These are phyloP conservation scores for Turritopsis dohrnii DNA, from an alignment of 30 jellyfish, hydroid and myxozoan species.

Conservation along the genomic window DNA sequence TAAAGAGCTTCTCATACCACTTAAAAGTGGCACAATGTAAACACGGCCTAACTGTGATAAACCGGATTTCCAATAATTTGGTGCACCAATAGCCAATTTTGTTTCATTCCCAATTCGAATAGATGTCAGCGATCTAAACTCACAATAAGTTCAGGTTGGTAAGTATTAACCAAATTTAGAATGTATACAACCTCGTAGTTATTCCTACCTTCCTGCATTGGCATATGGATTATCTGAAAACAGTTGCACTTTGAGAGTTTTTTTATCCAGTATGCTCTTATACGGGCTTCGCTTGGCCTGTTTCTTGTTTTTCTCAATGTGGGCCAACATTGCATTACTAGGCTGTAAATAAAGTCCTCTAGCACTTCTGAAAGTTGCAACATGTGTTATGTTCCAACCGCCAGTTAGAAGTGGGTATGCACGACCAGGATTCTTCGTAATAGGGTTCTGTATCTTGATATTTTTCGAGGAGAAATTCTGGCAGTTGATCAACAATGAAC, in stretches of 20 bases:
- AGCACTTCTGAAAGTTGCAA: not conserved
- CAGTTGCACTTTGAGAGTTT: not conserved
- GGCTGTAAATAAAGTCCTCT: slow-evolving; percentile 27
- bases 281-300: not conserved
- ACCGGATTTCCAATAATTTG: slow-evolving; percentile 35
- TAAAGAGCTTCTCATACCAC: not conserved
- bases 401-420: slow-evolving; percentile 37
- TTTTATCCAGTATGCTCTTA: not conserved
- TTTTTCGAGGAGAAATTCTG: not conserved
- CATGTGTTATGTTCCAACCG: slow-evolving; percentile 23
- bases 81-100: slow-evolving; percentile 47
- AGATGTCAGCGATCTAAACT: not conserved
- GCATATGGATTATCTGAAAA: slow-evolving; percentile 34
- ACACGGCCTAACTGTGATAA: slow-evolving; percentile 32
- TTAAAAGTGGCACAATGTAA: slow-evolving; percentile 11
- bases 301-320: not conserved
- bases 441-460: not conserved
- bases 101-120: not conserved
- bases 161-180: not conserved
- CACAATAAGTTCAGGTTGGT: too few species aligned
- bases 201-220: slow-evolving; percentile 50
- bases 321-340: slow-evolving; percentile 8
- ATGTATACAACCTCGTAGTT: not conserved
- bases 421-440: slow-evolving; percentile 59
- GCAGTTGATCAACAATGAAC: slow-evolving; percentile 52